Evolutionary conservation across 2,113 vertebrate species (phyloP), one percentile per base, ranked within the genome.

Genomic region (Cyprinodon tularosa): DNA sequence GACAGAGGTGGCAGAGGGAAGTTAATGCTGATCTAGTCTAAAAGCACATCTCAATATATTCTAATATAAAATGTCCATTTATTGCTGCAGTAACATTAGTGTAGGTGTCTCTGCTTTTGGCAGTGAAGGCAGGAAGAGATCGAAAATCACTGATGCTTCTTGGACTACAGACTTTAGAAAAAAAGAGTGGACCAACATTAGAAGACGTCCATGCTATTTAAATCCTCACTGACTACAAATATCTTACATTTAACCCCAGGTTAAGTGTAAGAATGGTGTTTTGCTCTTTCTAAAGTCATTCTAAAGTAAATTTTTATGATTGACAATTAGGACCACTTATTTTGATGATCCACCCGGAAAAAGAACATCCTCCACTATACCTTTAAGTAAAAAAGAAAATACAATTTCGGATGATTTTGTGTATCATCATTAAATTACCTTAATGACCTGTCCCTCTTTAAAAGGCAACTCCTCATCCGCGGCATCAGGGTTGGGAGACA

Each of bases 401-500:
- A 42, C 42, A 42, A 6, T 42, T 45, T 29, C 20, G 0, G 15
- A 53, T 53, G 4, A 17, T 53, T 20, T 53, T 53, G 15, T 53
- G 20, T 53, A 53, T 53, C 17, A 20, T 17, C 7, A 4, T 17
- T 17, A 20, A 17, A 53, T 20, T 86, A 99, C 98, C 97, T 99
- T 99, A 81, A 99, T 98, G 85, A 99, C 95, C 93, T 99, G 97
- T 17, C 98, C 97, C 77, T 99, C 97, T 78, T 98, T 99, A 68
- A 99, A 99, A 0, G 98, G 97, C 76, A 99, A 95, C 89, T 99
- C 98, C 80, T 98, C 97, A 29, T 98, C 96, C 0, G 96, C 96
- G 9, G 97, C 97, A 3, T 99, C 98, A 0, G 97, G 97, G 84
- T 99, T 99, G 0, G 98, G 97, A 79, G 98, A 99, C 98, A 99